Conservation (phyloP, 2,113 vertebrate species). For the Abramis brama region DNA sequence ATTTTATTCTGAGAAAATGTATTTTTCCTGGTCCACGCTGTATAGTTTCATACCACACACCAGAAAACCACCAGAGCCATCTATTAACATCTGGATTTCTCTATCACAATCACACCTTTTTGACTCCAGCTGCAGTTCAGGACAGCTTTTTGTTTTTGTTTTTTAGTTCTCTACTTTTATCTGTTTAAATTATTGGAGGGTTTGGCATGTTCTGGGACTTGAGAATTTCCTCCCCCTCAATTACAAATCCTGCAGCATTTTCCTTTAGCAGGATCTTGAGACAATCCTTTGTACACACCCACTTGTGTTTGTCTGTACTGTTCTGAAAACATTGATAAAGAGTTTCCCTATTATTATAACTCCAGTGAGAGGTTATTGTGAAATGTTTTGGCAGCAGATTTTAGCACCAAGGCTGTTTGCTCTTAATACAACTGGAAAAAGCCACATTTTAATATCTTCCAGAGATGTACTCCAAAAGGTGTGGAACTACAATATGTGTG, state of each 20-base stretch:
- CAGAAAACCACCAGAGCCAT: neutral
- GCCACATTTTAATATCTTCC: neutral
- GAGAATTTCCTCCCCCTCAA: constrained; percentile 13
- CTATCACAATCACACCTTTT: neutral
- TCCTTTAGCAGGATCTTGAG: constrained; percentile 29
- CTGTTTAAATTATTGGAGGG: constrained; percentile 31
- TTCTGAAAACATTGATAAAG: constrained; percentile 40
- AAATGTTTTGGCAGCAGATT: constrained; percentile 2
- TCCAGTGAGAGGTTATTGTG: neutral
- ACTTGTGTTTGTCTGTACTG: constrained; percentile 54
- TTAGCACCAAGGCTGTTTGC: neutral
- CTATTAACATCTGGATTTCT: constrained; percentile 1
- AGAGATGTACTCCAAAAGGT: neutral
- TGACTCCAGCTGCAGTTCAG: constrained; percentile 8
- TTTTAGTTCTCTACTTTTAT: constrained; percentile 28
- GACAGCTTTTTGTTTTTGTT: neutral
- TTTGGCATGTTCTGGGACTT: constrained; percentile 1
- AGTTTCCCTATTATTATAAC: neutral
- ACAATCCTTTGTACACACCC: constrained; percentile 50
- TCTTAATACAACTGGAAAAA: neutral
- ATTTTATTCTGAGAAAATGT: constrained; percentile 22
- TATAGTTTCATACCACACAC: constrained; percentile 24
- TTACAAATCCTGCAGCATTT: neutral
- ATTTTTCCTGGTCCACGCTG: neutral
- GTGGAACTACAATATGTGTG: no score